Percentiles rank a stretch among this genome's conserved stretches.
Evolutionary conservation across 2,888 invertebrate genomes (phyloP).

Genomic region (Papilio elwesi): DNA sequence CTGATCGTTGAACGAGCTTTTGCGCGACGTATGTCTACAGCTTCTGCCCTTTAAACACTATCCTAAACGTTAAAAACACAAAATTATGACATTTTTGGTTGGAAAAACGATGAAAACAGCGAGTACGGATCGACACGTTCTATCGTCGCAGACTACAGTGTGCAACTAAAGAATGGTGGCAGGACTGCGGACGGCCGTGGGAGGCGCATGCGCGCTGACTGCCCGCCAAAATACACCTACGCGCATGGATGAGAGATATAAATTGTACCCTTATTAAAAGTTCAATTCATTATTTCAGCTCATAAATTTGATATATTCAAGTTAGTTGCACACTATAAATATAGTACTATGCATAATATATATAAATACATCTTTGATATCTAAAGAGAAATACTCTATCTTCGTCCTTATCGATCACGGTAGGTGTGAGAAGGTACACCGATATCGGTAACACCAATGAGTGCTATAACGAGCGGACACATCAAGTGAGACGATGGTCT

Average conservation of each 20-base stretch:
- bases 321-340: background rate
- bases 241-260: constrained; percentile 75
- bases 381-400: background rate
- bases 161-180: constrained; percentile 83
- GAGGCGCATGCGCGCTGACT: constrained; percentile 71
- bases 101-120: constrained; percentile 61
- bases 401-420: constrained; percentile 23
- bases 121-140: constrained; percentile 56
- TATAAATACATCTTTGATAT: background rate
- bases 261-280: constrained; percentile 67
- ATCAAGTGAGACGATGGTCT: constrained; percentile 42
- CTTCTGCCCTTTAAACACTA: constrained; percentile 51
- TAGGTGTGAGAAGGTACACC: constrained; percentile 22
- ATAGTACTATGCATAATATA: no score
- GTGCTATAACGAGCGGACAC: constrained; percentile 39
- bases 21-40: constrained; percentile 43
- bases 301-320: background rate
- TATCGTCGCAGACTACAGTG: constrained; percentile 57
- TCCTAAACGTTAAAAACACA: constrained; percentile 52
- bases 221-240: constrained; percentile 83
- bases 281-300: constrained; percentile 60
- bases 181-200: constrained; percentile 78
- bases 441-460: constrained; percentile 24
- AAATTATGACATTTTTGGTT: constrained; percentile 63
- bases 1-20: constrained; percentile 48